These are phyloP conservation scores for Chrysocyon brachyurus DNA, from an alignment of 2,797 vertebrate genomes.

Conservation along the genomic window DNA sequence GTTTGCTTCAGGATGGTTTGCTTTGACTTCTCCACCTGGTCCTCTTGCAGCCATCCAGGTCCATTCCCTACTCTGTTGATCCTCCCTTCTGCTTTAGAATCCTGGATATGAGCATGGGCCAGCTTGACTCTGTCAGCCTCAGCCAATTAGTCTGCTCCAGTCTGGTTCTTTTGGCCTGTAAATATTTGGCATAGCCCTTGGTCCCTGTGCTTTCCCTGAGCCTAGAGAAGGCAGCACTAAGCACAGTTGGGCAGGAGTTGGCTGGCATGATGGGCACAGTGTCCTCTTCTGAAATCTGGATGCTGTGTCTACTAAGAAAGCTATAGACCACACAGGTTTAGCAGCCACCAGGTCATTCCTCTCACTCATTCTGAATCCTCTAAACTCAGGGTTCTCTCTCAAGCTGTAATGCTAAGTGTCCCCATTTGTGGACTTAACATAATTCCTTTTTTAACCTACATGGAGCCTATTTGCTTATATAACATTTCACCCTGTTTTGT, in stretches of 20 bases:
- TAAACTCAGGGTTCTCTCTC: not conserved
- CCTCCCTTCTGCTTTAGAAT: not conserved
- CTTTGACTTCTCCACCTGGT: not conserved
- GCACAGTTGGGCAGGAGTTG: not conserved
- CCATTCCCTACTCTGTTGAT: not conserved
- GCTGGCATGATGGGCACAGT: not conserved
- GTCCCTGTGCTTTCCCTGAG: not conserved
- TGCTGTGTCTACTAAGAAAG: not conserved
- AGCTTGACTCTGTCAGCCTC: not conserved
- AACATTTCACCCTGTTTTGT: not conserved
- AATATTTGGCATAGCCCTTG: not conserved
- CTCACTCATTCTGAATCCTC: not conserved
- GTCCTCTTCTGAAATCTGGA: not conserved
- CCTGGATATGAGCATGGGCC: not conserved
- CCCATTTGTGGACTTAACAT: no score
- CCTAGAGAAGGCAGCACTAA: not conserved
- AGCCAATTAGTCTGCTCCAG: not conserved
- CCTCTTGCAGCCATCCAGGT: not conserved
- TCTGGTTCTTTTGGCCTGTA: not conserved
- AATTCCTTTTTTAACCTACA: not conserved
- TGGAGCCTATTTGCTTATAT: not conserved
- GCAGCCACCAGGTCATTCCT: not conserved
- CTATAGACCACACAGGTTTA: not conserved
- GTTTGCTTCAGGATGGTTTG: fast-evolving
- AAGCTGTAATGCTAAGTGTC: not conserved